phyloP scores from a whole-genome alignment of 2,113 vertebrate species.

The Numida meleagris region DNA sequence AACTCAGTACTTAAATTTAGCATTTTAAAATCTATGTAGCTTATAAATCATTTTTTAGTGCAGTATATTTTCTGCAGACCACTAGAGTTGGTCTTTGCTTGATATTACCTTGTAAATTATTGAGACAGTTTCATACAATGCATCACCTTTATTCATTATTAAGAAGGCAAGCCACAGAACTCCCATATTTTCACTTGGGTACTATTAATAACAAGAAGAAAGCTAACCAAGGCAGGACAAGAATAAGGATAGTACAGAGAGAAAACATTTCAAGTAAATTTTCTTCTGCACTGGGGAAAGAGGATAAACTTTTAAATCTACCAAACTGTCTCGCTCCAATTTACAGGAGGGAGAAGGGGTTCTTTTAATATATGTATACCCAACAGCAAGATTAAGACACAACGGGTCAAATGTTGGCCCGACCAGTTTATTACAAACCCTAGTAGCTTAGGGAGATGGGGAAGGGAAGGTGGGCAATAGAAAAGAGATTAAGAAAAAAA shows the following conservation, averaged over 20 bases:
- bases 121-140: constrained; percentile 69
- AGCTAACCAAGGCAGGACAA: background rate
- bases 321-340: too few relatives aligned
- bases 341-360: too few relatives aligned
- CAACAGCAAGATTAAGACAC: too few relatives aligned
- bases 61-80: constrained; percentile 56
- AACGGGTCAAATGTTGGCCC: too few relatives aligned
- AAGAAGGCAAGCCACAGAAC: constrained; percentile 62
- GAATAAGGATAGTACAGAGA: background rate
- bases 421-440: too few relatives aligned
- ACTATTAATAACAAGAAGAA: constrained; percentile 53
- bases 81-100: constrained; percentile 66
- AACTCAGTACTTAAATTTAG: constrained; percentile 24
- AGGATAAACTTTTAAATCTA: background rate
- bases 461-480: too few relatives aligned
- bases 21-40: constrained; percentile 14
- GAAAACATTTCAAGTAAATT: constrained; percentile 25
- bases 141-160: constrained; percentile 78
- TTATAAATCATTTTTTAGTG: constrained; percentile 41
- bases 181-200: constrained; percentile 52
- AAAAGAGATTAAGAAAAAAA: too few relatives aligned
- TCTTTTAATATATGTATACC: too few relatives aligned
- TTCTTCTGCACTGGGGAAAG: background rate
- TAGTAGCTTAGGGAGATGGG: too few relatives aligned
- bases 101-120: constrained; percentile 75